Conservation (phyloP, 2,888 invertebrate species). For the Seira sanloemensis region DNA sequence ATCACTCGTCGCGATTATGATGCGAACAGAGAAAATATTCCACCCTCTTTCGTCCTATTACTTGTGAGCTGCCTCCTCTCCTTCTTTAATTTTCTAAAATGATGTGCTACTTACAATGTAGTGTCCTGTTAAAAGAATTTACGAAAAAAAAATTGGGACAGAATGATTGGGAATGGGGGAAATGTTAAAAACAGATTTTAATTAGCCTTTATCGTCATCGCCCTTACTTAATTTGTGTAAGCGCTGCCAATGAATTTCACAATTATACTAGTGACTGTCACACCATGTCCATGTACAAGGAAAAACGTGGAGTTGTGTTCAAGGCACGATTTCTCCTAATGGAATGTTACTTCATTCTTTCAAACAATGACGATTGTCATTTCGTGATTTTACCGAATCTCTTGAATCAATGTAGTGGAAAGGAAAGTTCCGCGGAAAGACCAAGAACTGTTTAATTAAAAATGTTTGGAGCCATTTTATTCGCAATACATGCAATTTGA, state of each 20-base stretch:
- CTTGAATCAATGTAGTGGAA: no score
- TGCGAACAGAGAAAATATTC: not conserved
- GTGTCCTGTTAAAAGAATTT: slow-evolving; percentile 22
- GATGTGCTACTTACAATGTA: not conserved
- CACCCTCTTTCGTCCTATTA: not conserved
- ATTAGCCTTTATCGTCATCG: slow-evolving; percentile 51
- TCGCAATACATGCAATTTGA: no score
- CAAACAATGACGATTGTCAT: not conserved
- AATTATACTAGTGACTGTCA: not conserved
- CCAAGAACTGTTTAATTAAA: no score
- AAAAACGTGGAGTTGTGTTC: no score
- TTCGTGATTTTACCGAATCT: not conserved
- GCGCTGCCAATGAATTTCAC: not conserved
- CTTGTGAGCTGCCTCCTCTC: not conserved
- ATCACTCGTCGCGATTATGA: no score
- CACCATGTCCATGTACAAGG: not conserved
- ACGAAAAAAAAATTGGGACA: slow-evolving; percentile 35
- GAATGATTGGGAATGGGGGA: not conserved
- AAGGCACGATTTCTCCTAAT: not conserved
- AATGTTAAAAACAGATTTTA: slow-evolving; percentile 32
- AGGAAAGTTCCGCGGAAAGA: no score
- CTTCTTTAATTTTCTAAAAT: not conserved
- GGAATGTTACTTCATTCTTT: not conserved
- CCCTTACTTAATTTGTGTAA: not conserved
- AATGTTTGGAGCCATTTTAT: no score